A percentile compares a stretch with the other conserved stretches of the same genome.
Conservation (phyloP, 2,113 vertebrate species). For the Andinoacara biseriatus region DNA sequence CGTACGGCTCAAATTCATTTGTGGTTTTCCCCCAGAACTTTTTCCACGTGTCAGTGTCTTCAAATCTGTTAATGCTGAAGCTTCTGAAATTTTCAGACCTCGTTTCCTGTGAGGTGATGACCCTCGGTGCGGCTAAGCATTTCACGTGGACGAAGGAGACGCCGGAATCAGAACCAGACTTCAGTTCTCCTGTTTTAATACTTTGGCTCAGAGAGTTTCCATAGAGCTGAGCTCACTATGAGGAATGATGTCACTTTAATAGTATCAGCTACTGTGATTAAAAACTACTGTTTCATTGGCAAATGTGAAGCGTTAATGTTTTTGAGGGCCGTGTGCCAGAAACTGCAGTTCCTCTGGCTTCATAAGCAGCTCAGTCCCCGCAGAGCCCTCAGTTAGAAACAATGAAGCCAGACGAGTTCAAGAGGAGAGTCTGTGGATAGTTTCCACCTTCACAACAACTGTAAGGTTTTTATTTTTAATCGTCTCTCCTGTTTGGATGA, state of each 20-base stretch:
- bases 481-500: neutral
- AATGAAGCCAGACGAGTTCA: neutral
- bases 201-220: neutral
- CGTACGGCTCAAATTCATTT: neutral
- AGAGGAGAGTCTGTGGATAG: neutral
- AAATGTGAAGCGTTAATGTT: neutral
- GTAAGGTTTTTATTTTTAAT: neutral
- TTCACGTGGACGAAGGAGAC: neutral
- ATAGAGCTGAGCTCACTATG: neutral
- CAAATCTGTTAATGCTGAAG: neutral
- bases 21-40: neutral
- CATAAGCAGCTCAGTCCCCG: neutral
- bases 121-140: neutral
- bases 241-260: neutral
- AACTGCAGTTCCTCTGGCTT: neutral
- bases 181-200: neutral
- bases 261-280: neutral
- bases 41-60: neutral
- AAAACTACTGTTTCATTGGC: neutral
- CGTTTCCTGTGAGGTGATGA: neutral
- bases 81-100: neutral
- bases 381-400: fast-evolving
- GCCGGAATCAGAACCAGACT: neutral
- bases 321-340: neutral
- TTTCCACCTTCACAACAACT: neutral